Percentiles rank a stretch among this genome's conserved stretches.
Conservation (phyloP, 2,113 vertebrate species). For the Thamnophis sirtalis region DNA sequence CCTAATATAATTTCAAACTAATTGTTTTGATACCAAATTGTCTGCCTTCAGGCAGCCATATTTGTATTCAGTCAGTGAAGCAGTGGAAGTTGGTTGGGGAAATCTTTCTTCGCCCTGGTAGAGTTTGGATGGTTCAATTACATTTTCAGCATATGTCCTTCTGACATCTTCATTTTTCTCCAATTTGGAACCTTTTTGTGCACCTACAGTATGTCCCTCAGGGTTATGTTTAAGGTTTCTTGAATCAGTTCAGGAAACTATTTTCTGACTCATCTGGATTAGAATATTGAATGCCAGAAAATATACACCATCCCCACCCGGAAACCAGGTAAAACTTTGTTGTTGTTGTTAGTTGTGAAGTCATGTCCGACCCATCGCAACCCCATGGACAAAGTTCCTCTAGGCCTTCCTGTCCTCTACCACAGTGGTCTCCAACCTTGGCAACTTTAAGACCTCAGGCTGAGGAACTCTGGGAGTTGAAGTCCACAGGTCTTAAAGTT, state of each 20-base stretch:
- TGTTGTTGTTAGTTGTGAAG: too few relatives aligned
- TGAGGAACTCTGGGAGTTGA: too few relatives aligned
- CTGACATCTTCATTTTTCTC: neutral
- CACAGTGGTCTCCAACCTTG: too few relatives aligned
- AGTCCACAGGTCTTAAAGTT: too few relatives aligned
- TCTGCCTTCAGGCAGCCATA: neutral
- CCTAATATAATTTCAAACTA: conserved; percentile 35
- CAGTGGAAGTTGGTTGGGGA: neutral
- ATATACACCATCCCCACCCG: neutral
- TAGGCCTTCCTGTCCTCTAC: too few relatives aligned
- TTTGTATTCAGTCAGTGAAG: neutral
- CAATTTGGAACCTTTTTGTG: neutral
- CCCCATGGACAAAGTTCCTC: too few relatives aligned
- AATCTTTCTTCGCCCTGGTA: neutral
- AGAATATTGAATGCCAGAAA: neutral
- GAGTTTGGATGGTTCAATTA: neutral
- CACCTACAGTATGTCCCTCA: neutral
- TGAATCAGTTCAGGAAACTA: neutral
- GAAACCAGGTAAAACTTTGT: neutral
- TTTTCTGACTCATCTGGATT: neutral
- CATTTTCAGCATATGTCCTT: conserved; percentile 1
- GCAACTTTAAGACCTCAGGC: too few relatives aligned
- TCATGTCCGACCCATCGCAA: too few relatives aligned
- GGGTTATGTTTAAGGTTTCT: neutral
- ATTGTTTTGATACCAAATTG: accelerated